Base-by-base conservation (phyloP, 1,140 invertebrate genomes). In the Goniozus legneri region DNA sequence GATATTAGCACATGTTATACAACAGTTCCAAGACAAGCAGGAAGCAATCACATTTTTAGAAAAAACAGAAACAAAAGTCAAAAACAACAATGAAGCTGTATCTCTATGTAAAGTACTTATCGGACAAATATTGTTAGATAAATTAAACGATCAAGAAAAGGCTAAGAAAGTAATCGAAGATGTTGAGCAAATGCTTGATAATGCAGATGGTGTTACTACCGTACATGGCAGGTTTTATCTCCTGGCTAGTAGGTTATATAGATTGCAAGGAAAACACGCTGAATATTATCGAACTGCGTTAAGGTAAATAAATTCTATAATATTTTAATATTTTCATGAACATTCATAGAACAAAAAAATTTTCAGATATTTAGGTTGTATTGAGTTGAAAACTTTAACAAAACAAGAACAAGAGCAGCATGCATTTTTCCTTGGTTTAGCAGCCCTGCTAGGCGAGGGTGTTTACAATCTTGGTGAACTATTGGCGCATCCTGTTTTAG, bases 391-490 rank as follows among this genome's bases (percentile, higher is more conserved):
- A 21, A 84, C 83, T 12, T 64, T 84, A 15, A 76, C 76, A 24
- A 77, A 74, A 46, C 80, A 82, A 56, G 84, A 86, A 65, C 88
- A 90, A 75, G 82, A 82, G 49, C 86, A 87, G 56, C 87, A 88
- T 67, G 96, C 95, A 0, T 92, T 95, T 68, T 89, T 93, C 58
- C 79, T 99, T 12, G 91, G 93, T 0, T 75, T 99, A 3, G 95
- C 97, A 8, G 96, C 95, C 1, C 80, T 99, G 8, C 71, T 98
- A 1, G 96, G 95, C 8, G 91, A 98, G 63, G 91, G 90, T 30
- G 91, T 99, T 13, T 99, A 98, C 71, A 99, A 99, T 74, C 87
- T 99, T 63, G 96, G 95, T 0, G 97, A 99, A 78, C 75, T 99
- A 63, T 84, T 98, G 20, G 92, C 93, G 15, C 96, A 99, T 81